phyloP scores from a whole-genome alignment of 2,113 vertebrate genomes.

The Ochotona curzoniae region DNA sequence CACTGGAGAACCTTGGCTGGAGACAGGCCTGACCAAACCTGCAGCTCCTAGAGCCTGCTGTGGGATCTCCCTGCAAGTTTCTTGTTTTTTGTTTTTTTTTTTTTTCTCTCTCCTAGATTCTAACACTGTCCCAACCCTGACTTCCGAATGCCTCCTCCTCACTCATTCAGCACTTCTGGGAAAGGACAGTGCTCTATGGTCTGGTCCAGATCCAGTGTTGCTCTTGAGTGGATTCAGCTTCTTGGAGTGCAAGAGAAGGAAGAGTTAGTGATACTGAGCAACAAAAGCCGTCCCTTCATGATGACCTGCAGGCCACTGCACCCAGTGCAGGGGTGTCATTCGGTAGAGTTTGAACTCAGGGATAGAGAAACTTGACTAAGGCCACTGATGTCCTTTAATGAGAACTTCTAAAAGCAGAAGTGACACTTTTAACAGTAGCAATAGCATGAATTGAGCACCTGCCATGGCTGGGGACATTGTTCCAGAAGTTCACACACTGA shows the following conservation, averaged over 20 bases:
- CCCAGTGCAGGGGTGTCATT: neutral
- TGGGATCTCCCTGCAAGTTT: too few species aligned
- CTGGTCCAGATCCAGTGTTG: neutral
- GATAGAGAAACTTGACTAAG: neutral
- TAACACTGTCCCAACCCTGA: neutral
- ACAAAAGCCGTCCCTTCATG: neutral
- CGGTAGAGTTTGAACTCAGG: neutral
- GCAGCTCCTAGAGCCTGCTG: too few species aligned
- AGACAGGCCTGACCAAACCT: too few species aligned
- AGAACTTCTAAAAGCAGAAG: conserved; percentile 15
- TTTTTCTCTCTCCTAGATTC: too few species aligned
- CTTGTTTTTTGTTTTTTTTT: too few species aligned
- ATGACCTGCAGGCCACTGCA: neutral
- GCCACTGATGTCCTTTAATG: neutral
- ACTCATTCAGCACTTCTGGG: conserved; percentile 52
- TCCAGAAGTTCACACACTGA: conserved; percentile 9
- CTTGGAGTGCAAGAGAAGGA: neutral
- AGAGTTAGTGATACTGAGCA: neutral
- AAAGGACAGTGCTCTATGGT: conserved; percentile 40
- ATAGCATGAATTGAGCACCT: neutral
- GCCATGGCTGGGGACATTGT: neutral
- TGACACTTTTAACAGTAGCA: neutral
- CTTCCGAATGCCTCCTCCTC: neutral
- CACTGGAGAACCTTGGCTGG: too few species aligned
- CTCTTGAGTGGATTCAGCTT: neutral